phyloP scores from a whole-genome alignment of 2,797 vertebrate genomes.

The Fratercula arctica region DNA sequence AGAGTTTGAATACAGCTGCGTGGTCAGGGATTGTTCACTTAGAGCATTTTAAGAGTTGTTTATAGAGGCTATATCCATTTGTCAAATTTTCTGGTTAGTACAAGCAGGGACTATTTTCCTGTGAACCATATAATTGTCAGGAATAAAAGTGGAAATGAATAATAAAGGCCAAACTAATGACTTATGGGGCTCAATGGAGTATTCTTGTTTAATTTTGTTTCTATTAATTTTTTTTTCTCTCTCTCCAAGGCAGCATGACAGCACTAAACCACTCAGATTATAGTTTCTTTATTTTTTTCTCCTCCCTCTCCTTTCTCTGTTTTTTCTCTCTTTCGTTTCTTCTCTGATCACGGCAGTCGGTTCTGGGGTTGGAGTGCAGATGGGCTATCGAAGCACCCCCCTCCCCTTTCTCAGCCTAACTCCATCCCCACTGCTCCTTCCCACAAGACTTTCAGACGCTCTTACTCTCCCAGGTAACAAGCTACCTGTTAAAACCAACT shows the following conservation, averaged over 20 bases:
- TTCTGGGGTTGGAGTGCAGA: conserved; percentile 98
- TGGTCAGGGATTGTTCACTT: background rate
- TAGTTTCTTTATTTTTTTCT: conserved; percentile 76
- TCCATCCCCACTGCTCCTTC: conserved; percentile 91
- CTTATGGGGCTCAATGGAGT: conserved; percentile 29
- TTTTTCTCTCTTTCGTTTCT: conserved; percentile 70
- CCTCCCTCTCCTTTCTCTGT: conserved; percentile 55
- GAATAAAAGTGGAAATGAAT: background rate
- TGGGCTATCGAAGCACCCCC: conserved; percentile 92
- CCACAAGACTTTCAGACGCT: conserved; percentile 94
- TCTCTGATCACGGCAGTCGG: conserved; percentile 88
- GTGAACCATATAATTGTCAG: background rate
- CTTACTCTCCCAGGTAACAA: conserved; percentile 97
- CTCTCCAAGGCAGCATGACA: conserved; percentile 71
- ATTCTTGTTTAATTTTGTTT: conserved; percentile 76
- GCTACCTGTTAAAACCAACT: conserved; percentile 76
- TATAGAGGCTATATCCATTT: background rate
- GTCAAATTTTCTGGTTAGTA: background rate
- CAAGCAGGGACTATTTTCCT: background rate
- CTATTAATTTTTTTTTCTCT: conserved; percentile 72
- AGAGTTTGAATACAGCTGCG: background rate
- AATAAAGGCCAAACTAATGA: conserved; percentile 11
- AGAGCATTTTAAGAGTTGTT: background rate
- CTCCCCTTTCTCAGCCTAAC: conserved; percentile 91
- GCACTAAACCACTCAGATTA: conserved; percentile 79